These are phyloP conservation scores for Melopsittacus undulatus DNA, from an alignment of 2,797 vertebrate species.

Conservation along the genomic window DNA sequence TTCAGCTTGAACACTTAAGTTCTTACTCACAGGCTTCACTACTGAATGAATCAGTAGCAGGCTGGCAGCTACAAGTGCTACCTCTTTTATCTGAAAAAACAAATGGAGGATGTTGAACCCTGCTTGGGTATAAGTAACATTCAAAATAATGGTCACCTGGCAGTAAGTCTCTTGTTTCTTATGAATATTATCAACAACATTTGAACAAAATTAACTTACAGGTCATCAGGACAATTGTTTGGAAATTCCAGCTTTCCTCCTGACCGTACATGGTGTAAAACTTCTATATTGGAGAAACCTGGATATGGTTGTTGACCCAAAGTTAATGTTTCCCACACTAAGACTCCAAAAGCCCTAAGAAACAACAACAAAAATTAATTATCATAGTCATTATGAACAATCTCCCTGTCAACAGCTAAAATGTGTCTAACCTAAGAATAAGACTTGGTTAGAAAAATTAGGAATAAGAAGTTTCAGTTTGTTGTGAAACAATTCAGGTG, in stretches of 20 bases:
- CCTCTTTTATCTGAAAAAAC: background rate
- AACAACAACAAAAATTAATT: background rate
- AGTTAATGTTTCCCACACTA: constrained; percentile 81
- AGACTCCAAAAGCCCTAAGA: constrained; percentile 80
- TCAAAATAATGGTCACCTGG: background rate
- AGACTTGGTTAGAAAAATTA: background rate
- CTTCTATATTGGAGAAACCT: constrained; percentile 79
- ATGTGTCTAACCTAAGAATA: background rate
- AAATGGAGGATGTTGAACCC: background rate
- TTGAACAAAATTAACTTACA: constrained; percentile 73
- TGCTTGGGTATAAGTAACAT: background rate
- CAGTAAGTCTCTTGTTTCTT: background rate
- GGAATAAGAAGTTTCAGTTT: background rate
- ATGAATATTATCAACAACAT: background rate
- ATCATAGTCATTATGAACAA: background rate
- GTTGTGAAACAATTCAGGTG: background rate
- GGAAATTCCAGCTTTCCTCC: constrained; percentile 76
- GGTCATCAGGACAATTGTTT: constrained; percentile 72
- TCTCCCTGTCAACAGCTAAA: background rate
- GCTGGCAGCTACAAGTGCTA: background rate
- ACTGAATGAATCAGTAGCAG: background rate
- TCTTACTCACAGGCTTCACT: background rate
- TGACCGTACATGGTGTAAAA: constrained; percentile 76
- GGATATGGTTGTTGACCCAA: constrained; percentile 82
- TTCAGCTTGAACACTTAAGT: background rate